Base-by-base conservation (phyloP, 2,888 invertebrate species). In the Andrena fulva region DNA sequence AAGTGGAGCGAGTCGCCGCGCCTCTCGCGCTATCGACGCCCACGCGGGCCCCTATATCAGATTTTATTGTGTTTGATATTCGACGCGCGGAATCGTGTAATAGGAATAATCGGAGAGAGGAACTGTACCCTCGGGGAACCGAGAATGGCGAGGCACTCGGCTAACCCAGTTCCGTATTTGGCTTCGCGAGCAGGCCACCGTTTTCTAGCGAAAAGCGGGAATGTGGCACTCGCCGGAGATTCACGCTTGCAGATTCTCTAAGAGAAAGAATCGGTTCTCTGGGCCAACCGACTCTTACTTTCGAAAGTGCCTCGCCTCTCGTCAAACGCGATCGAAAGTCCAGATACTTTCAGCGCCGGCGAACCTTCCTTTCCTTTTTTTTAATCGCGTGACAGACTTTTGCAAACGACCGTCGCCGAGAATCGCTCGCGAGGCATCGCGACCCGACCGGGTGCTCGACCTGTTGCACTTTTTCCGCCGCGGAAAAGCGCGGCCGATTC, bases 111-210 rank as follows among this genome's bases (percentile, higher is more conserved):
- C 33, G 67, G 59, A 35, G 59, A 59, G 67, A 33, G 62, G 52
- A 54, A 8, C 56, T 54, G 52, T 64, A 50, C 59, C 66, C 27
- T 63, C 8, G 7, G 79, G 74, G 75, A 69, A 73, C 60, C 76
- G 20, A 80, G 76, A 69, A 80, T 77, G 72, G 75, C 79, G 75
- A 80, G 80, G 66, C 72, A 69, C 73, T 76, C 84, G 78, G 69
- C 77, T 89, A 90, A 90, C 86, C 86, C 85, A 87, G 82, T 89
- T 90, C 85, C 85, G 82, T 88, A 88, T 89, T 90, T 85, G 87
- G 85, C 74, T 73, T 77, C 74, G 80, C 71, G 24, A 60, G 24
- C 77, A 33, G 77, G 60, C 80, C 69, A 60, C 73, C 50, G 67
- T 77, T 83, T 77, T 81, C 80, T 69, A 33, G 27, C 52, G 66